Evolutionary conservation across 2,113 vertebrate genomes (phyloP).

Genomic region (Oceanites oceanicus): DNA sequence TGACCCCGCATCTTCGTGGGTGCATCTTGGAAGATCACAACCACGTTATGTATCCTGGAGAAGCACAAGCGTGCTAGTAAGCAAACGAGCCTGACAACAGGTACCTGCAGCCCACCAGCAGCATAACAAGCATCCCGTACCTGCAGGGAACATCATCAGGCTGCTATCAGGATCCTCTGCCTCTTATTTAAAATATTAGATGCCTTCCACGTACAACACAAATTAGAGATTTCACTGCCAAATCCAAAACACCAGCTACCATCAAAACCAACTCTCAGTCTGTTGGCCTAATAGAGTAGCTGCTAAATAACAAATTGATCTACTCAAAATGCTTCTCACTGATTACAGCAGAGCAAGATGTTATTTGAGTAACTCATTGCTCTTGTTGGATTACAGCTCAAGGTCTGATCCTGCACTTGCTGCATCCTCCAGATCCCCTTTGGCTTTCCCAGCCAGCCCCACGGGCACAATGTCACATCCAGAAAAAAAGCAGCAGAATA

Average conservation of each 20-base stretch:
- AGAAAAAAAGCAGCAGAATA: not conserved
- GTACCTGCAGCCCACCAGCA: not conserved
- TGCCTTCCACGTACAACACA: not conserved
- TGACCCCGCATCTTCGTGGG: not conserved
- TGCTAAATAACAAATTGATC: not conserved
- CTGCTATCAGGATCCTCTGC: not conserved
- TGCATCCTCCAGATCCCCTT: not conserved
- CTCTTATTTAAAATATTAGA: not conserved
- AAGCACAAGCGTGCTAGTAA: not conserved
- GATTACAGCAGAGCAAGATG: not conserved
- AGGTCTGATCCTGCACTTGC: not conserved
- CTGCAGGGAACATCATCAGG: not conserved
- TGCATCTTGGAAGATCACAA: not conserved
- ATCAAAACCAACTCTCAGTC: not conserved
- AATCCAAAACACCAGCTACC: not conserved
- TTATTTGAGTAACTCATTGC: not conserved
- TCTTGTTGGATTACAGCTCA: not conserved
- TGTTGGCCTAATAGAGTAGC: not conserved
- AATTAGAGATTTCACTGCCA: not conserved
- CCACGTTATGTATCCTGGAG: not conserved
- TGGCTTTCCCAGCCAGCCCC: not conserved
- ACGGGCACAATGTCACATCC: accelerated
- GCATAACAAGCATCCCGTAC: accelerated
- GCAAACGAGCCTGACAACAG: not conserved
- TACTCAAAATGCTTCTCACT: not conserved